A percentile compares a stretch with the other conserved stretches of the same genome.
Conservation (phyloP, 2,113 vertebrate genomes). For the Mystacornis crossleyi region DNA sequence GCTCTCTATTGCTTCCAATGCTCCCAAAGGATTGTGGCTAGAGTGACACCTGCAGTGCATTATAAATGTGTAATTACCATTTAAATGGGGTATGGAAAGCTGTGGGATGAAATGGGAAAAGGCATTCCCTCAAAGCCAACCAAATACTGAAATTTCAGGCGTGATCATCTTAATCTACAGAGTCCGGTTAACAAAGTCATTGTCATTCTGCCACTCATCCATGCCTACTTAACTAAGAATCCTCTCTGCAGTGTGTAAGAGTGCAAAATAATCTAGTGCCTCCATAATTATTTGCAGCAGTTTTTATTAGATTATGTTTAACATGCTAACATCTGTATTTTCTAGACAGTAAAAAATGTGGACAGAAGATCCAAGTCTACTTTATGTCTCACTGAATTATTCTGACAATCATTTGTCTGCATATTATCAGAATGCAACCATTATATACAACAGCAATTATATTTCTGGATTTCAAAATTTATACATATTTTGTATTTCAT, state of each 20-base stretch:
- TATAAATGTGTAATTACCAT: conserved; percentile 79
- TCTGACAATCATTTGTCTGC: neutral
- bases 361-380: neutral
- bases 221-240: conserved; percentile 24
- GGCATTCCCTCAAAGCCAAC: conserved; percentile 58
- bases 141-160: conserved; percentile 63
- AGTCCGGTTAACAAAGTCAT: conserved; percentile 68
- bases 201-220: conserved; percentile 55
- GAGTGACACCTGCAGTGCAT: conserved; percentile 70
- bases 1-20: conserved; percentile 25
- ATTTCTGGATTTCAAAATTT: neutral
- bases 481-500: neutral
- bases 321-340: conserved; percentile 7
- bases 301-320: conserved; percentile 30
- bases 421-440: neutral
- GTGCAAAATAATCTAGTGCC: neutral
- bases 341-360: conserved; percentile 1
- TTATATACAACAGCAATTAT: neutral
- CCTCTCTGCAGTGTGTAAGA: neutral
- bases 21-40: conserved; percentile 56
- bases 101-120: conserved; percentile 52
- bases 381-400: neutral
- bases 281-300: conserved; percentile 26
- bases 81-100: conserved; percentile 71
- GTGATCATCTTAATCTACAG: conserved; percentile 49